phyloP scores from a whole-genome alignment of 2,113 vertebrate species.

The Zapus hudsonius region DNA sequence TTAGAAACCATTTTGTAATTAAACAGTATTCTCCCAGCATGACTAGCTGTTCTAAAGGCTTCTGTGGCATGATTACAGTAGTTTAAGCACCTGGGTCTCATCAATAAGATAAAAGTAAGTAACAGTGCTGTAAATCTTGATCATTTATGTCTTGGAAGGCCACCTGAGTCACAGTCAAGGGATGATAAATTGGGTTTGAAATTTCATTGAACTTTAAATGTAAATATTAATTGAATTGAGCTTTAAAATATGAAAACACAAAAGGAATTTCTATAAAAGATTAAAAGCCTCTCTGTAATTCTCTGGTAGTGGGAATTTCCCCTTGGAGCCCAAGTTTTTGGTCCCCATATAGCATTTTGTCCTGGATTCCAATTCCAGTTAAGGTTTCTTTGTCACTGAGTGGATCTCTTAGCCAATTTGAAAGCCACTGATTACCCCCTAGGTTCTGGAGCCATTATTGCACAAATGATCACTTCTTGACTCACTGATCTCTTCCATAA shows the following conservation, averaged over 20 bases:
- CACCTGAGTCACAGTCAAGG: conserved; percentile 7
- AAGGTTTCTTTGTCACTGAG: no score
- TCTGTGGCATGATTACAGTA: background rate
- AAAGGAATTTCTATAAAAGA: background rate
- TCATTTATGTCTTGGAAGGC: background rate
- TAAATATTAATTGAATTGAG: background rate
- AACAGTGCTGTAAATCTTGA: background rate
- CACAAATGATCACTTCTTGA: no score
- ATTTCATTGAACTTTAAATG: background rate
- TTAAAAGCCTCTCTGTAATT: no score
- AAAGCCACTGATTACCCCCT: no score
- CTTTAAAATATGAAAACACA: background rate
- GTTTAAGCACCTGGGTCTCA: background rate
- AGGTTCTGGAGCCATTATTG: no score
- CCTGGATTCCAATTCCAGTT: no score
- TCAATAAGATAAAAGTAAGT: conserved; percentile 13
- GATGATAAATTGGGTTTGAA: background rate
- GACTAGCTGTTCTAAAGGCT: background rate
- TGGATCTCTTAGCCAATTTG: no score
- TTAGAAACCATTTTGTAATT: conserved; percentile 24
- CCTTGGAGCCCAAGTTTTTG: no score
- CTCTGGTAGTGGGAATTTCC: no score
- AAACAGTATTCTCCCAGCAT: background rate
- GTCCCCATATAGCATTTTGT: no score
- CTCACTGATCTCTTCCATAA: no score